Percentiles rank a stretch among this genome's conserved stretches.
Evolutionary conservation across 2,888 invertebrate species (phyloP).

Genomic region (Nomada fabriciana): DNA sequence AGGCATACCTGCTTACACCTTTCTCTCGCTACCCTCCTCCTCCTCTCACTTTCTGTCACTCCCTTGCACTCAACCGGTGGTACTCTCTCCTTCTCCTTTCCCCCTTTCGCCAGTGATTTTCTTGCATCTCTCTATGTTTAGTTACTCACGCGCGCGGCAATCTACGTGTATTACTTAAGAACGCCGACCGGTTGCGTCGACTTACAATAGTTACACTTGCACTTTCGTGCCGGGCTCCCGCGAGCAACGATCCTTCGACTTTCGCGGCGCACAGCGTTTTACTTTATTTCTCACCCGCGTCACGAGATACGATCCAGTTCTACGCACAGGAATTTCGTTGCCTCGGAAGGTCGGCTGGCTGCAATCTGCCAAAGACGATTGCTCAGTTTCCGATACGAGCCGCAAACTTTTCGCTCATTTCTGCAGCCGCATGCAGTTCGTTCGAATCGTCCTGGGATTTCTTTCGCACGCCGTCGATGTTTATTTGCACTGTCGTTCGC

Average conservation of each 20-base stretch:
- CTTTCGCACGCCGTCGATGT: too few relatives aligned
- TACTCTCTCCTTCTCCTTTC: background rate
- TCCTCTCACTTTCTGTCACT: background rate
- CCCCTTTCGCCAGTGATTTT: constrained; percentile 20
- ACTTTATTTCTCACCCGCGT: too few relatives aligned
- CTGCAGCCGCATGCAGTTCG: too few relatives aligned
- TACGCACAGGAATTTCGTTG: background rate
- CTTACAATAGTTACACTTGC: constrained; percentile 69
- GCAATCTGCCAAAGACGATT: background rate
- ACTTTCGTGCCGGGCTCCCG: constrained; percentile 53
- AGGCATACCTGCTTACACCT: constrained; percentile 35
- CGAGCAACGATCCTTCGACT: constrained; percentile 12
- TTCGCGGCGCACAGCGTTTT: constrained; percentile 15
- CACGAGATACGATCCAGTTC: background rate
- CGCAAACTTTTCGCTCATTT: too few relatives aligned
- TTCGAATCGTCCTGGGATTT: too few relatives aligned
- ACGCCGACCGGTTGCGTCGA: constrained; percentile 60
- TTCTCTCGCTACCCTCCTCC: constrained; percentile 13
- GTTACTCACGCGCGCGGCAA: constrained; percentile 57
- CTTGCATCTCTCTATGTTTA: constrained; percentile 49
- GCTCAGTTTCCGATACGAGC: background rate
- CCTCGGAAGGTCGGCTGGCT: background rate
- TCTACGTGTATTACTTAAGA: constrained; percentile 63
- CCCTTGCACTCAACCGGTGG: constrained; percentile 20
- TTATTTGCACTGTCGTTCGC: too few relatives aligned